These are phyloP conservation scores for Periplaneta americana DNA, from an alignment of 1,140 invertebrate species.

Conservation along the genomic window DNA sequence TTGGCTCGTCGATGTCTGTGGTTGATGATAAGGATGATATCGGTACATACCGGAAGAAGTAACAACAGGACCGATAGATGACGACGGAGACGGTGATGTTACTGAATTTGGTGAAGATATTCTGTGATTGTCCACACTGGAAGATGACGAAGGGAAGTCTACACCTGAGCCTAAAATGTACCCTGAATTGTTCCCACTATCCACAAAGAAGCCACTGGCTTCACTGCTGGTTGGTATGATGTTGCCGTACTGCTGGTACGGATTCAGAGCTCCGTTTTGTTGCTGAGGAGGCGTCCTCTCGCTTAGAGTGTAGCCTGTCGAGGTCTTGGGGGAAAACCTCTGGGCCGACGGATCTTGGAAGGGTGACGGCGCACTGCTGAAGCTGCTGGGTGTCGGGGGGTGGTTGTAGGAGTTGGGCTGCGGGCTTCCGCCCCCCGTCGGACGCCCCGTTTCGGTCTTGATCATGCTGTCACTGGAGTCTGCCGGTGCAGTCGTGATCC, in stretches of 20 bases:
- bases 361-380: conserved; percentile 2
- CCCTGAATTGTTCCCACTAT: not conserved
- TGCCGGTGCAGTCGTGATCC: conserved; percentile 44
- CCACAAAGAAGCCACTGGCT: not conserved
- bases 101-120: conserved; percentile 1
- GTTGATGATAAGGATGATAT: conserved; percentile 24
- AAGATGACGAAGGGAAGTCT: conserved; percentile 3
- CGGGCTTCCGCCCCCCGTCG: not conserved
- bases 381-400: conserved; percentile 1
- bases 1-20: not conserved
- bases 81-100: conserved; percentile 3
- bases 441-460: not conserved
- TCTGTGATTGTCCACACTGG: not conserved
- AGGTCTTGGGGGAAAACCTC: conserved; percentile 9
- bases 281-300: not conserved
- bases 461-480: conserved; percentile 56
- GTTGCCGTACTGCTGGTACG: not conserved
- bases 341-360: not conserved
- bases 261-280: not conserved
- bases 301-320: not conserved
- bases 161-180: conserved; percentile 5
- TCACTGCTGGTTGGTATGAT: not conserved
- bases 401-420: not conserved
- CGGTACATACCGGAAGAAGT: conserved; percentile 47
- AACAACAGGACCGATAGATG: not conserved